Percentiles rank a stretch among this genome's conserved stretches.
These are phyloP conservation scores for Leptobrachium ailaonicum DNA, from an alignment of 2,113 vertebrate species.

Conservation along the genomic window DNA sequence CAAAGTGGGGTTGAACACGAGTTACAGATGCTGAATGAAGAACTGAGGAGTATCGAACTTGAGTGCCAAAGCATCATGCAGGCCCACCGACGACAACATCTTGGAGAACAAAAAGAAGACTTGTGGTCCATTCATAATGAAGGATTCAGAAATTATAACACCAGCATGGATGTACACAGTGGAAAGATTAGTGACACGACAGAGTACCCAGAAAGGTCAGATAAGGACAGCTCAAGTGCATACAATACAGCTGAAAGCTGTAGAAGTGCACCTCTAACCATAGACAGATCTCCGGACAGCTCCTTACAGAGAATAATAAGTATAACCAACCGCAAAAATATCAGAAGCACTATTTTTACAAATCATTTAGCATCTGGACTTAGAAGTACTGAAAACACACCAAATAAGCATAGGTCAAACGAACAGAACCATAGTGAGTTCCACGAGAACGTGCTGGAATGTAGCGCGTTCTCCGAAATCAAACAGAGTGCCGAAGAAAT, in stretches of 20 bases:
- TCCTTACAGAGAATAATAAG: constrained; percentile 87
- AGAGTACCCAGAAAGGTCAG: constrained; percentile 88
- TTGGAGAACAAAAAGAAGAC: constrained; percentile 73
- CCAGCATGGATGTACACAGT: constrained; percentile 65
- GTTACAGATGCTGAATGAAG: constrained; percentile 91
- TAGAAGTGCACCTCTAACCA: constrained; percentile 83
- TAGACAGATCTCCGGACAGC: constrained; percentile 87
- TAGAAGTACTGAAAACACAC: constrained; percentile 61
- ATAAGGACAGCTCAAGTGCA: constrained; percentile 96
- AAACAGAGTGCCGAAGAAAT: constrained; percentile 65
- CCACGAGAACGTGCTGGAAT: constrained; percentile 63
- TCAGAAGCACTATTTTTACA: constrained; percentile 69
- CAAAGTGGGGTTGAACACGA: constrained; percentile 85
- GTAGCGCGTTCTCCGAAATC: constrained; percentile 65
- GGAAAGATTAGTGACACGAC: constrained; percentile 80
- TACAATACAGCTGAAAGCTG: constrained; percentile 96
- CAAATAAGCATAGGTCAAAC: constrained; percentile 66
- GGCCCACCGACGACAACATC: constrained; percentile 82
- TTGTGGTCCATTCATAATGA: constrained; percentile 72
- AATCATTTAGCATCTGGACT: constrained; percentile 63
- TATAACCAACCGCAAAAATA: constrained; percentile 89
- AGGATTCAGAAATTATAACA: constrained; percentile 71
- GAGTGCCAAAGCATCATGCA: constrained; percentile 98
- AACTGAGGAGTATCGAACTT: constrained; percentile 89
- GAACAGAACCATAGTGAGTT: constrained; percentile 71